Evolutionary conservation across 2,888 invertebrate species (phyloP), one percentile per base, ranked within the genome.

Genomic region (Ophion ellenae): DNA sequence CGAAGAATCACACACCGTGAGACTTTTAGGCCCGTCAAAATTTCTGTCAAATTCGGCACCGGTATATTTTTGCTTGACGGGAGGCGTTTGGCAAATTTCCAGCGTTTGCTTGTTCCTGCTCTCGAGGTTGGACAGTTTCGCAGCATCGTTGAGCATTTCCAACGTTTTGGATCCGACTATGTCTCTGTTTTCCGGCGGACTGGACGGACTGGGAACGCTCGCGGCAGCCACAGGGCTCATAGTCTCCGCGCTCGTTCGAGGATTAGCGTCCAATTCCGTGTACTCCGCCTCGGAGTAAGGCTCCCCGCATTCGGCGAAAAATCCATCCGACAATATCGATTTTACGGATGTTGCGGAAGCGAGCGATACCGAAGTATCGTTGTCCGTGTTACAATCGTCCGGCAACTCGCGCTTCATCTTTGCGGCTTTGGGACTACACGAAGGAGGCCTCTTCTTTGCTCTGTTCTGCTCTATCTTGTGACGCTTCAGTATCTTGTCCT

Each of bases 391-490:
- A 6, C 91, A 89, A 59, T 94, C 93, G 0, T 94, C 93, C 14
- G 95, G 93, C 20, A 94, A 94, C 67, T 96, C 96, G 10, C 94
- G 94, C 92, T 96, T 96, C 1, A 95, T 91, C 87, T 91, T 93
- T 0, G 86, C 78, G 1, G 80, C 61, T 79, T 91, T 91, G 0
- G 81, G 81, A 24, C 63, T 88, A 0, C 91, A 90, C 0, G 82
- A 70, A 0, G 87, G 85, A 0, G 91, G 90, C 28, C 92, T 87
- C 89, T 97, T 97, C 87, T 96, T 96, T 0, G 97, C 97, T 78
- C 98, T 95, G 92, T 98, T 98, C 90, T 97, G 97, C 92, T 97
- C 97, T 83, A 98, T 98, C 94, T 99, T 99, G 81, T 97, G 96
- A 86, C 98, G 95, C 92, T 99, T 98, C 84, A 97, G 95, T 9